Base-by-base conservation (phyloP, 2,888 invertebrate genomes). In the Cheilosia soror region DNA sequence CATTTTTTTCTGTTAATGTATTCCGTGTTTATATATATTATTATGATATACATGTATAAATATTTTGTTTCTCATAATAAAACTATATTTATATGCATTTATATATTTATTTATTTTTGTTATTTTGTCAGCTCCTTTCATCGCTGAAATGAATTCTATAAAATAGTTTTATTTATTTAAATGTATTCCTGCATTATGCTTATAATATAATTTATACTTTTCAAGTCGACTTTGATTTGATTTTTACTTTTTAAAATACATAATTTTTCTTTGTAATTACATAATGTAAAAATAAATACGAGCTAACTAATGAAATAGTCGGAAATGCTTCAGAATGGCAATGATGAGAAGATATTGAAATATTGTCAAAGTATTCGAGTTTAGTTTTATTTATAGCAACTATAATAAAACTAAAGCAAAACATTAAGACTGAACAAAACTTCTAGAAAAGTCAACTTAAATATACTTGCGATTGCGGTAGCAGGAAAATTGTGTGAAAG, bases 171-270 rank as follows among this genome's bases (percentile, higher is more conserved):
- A 40, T 47, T 60, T 55, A 55, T n/a, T 55, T 31, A 55, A 57
- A 71, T 76, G 42, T 44, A 78, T 73, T 77, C 77, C 77, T 73
- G 81, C 68, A 72, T 77, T 76, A 68, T 40, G 42, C 76, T 77
- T 77, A 86, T 47, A 68, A 62, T 58, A 42, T 63, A 71, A 57
- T 81, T 72, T 63, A 69, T 86, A 85, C 80, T 81, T 86, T 77
- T 86, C 47, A 86, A 81, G 76, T 86, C 77, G 78, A 65, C 77
- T 81, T 81, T 82, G 73, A 77, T 78, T 86, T 31, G 44, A 63
- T 47, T 66, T 77, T 2, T 60, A 25, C 62, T 44, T 47, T 13
- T 49, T 40, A 53, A 27, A 29, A 29, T 20, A 40, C 6, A n/a
- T 55, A 33, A 5, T 55, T 55, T 55, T 62, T 31, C 44, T 72